phyloP scores from a whole-genome alignment of 2,888 invertebrate species.

The Therioaphis trifolii region DNA sequence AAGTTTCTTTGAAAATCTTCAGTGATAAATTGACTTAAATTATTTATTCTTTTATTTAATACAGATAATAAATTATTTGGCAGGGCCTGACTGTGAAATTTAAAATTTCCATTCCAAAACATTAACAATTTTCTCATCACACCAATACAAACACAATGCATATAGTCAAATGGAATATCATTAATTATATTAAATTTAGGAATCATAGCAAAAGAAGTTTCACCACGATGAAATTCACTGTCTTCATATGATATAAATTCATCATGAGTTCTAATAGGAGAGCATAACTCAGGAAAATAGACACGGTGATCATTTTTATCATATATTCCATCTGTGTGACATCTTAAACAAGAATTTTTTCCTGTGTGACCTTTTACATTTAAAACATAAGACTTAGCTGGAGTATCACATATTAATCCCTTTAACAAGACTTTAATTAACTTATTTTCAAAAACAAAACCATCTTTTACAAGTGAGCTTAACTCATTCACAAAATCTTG shows the following conservation, averaged over 20 bases:
- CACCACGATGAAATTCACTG: conserved; percentile 65
- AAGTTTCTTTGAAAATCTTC: conserved; percentile 7
- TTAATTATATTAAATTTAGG: conserved; percentile 66
- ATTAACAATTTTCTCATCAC: conserved; percentile 64
- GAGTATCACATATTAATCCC: conserved; percentile 56
- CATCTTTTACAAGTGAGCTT: not conserved
- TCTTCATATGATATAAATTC: conserved; percentile 34
- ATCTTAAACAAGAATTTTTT: conserved; percentile 64
- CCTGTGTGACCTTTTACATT: conserved; percentile 56
- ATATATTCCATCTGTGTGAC: conserved; percentile 62
- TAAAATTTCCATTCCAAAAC: conserved; percentile 11
- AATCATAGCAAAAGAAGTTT: conserved; percentile 66
- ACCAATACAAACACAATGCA: conserved; percentile 67
- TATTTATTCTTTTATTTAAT: conserved; percentile 4
- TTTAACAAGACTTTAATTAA: not conserved
- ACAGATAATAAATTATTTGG: not conserved
- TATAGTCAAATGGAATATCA: conserved; percentile 65
- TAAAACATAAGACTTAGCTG: too few relatives aligned
- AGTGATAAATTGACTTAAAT: conserved; percentile 1
- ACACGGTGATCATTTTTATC: conserved; percentile 53
- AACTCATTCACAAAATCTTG: not conserved
- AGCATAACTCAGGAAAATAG: conserved; percentile 62
- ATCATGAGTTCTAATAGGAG: conserved; percentile 57
- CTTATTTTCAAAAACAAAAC: not conserved
- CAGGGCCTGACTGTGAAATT: not conserved